Conservation (phyloP, 2,888 invertebrate species). For the Merodon equestris region DNA sequence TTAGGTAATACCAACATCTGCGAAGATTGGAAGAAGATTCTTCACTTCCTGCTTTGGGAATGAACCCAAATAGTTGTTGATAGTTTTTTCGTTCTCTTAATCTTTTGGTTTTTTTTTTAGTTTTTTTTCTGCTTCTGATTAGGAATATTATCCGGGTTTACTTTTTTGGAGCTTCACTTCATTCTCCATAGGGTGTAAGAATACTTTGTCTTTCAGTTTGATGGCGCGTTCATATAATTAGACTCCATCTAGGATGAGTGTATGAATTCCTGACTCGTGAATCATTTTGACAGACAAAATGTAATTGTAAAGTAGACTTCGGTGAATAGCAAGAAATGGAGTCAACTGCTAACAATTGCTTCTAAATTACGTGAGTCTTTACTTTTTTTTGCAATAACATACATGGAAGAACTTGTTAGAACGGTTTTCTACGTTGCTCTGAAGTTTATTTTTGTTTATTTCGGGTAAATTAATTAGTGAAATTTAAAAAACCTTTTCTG, state of each 20-base stretch:
- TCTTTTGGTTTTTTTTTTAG: too few relatives aligned
- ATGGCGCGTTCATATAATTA: constrained; percentile 19
- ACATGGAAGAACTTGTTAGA: neutral
- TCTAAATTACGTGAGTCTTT: neutral
- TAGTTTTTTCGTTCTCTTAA: constrained; percentile 16
- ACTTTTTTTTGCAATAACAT: neutral
- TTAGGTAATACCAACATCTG: constrained; percentile 65
- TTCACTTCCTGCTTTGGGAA: constrained; percentile 63
- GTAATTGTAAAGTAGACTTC: constrained; percentile 23
- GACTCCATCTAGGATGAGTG: constrained; percentile 25
- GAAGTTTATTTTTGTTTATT: too few relatives aligned
- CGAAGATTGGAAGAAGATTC: constrained; percentile 46
- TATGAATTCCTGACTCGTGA: constrained; percentile 28
- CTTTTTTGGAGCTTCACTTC: neutral
- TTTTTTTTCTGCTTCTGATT: constrained; percentile 9
- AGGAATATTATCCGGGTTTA: constrained; percentile 29
- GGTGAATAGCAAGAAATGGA: constrained; percentile 7
- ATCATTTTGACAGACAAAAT: constrained; percentile 26
- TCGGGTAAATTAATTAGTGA: too few relatives aligned
- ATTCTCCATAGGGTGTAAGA: too few relatives aligned
- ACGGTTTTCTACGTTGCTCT: too few relatives aligned
- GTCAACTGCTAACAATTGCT: constrained; percentile 3
- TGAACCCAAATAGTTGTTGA: constrained; percentile 32
- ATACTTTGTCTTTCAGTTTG: neutral
- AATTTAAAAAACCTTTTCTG: too few relatives aligned